Percentiles rank a stretch among this genome's conserved stretches.
phyloP scores from a whole-genome alignment of 2,797 vertebrate species.

The Sciurus carolinensis region DNA sequence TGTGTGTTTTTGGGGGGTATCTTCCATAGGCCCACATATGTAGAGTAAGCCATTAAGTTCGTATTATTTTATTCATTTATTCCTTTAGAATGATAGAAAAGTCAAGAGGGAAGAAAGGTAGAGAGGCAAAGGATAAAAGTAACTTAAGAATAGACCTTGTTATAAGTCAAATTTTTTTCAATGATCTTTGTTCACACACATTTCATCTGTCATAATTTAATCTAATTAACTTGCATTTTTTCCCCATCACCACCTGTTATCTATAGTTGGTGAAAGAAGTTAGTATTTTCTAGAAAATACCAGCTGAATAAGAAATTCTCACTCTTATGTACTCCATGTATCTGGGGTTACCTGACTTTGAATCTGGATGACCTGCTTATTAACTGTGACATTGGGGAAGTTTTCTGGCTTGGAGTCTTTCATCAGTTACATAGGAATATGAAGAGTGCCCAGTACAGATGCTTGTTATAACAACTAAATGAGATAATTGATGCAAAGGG shows the following conservation, averaged over 20 bases:
- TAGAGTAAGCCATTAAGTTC: not conserved
- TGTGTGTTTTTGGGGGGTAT: not conserved
- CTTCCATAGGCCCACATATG: not conserved
- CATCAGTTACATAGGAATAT: not conserved
- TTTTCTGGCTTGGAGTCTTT: not conserved
- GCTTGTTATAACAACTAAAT: not conserved
- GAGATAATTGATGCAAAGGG: slow-evolving; percentile 28
- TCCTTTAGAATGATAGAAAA: not conserved
- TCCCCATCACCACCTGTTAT: not conserved
- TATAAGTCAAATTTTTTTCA: not conserved
- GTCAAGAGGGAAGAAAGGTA: not conserved
- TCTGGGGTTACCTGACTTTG: not conserved
- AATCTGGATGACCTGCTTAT: not conserved
- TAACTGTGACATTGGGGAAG: not conserved
- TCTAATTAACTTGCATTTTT: slow-evolving; percentile 29
- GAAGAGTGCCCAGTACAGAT: not conserved
- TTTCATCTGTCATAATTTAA: not conserved
- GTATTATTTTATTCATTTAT: not conserved
- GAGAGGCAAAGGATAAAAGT: not conserved
- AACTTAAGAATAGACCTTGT: not conserved
- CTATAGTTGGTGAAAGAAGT: not conserved
- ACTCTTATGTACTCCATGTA: not conserved
- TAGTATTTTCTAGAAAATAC: slow-evolving; percentile 30
- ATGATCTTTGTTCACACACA: not conserved
- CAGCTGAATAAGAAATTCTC: not conserved